phyloP scores from a whole-genome alignment of 2,113 vertebrate genomes.

The Steatornis caripensis region DNA sequence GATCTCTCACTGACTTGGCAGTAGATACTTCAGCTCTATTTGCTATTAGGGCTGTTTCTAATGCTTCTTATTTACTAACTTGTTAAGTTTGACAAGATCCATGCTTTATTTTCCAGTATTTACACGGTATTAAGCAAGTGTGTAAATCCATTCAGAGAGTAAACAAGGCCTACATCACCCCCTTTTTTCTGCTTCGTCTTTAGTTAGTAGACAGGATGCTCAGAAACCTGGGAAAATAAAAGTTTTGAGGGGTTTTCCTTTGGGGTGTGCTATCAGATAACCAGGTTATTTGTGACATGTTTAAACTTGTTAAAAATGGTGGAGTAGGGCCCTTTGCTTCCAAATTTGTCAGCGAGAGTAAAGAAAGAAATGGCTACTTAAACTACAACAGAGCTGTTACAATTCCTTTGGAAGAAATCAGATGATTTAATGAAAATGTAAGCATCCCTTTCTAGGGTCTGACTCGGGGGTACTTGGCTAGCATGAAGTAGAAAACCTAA shows the following conservation, averaged over 20 bases:
- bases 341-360: neutral
- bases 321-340: neutral
- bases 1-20: conserved; percentile 61
- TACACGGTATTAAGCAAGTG: neutral
- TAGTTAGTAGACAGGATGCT: neutral
- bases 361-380: neutral
- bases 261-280: neutral
- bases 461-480: neutral
- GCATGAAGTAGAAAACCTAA: neutral
- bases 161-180: neutral
- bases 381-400: neutral
- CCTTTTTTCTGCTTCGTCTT: neutral
- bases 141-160: neutral
- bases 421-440: neutral
- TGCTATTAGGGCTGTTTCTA: conserved; percentile 23
- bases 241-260: neutral
- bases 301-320: neutral
- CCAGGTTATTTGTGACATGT: neutral
- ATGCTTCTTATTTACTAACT: conserved; percentile 22
- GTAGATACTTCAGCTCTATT: conserved; percentile 9
- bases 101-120: conserved; percentile 39
- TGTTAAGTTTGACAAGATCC: conserved; percentile 21
- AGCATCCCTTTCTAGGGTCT: neutral
- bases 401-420: neutral
- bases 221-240: neutral